Evolutionary conservation across 2,113 vertebrate species (phyloP).

Genomic region (Ophiodon elongatus): DNA sequence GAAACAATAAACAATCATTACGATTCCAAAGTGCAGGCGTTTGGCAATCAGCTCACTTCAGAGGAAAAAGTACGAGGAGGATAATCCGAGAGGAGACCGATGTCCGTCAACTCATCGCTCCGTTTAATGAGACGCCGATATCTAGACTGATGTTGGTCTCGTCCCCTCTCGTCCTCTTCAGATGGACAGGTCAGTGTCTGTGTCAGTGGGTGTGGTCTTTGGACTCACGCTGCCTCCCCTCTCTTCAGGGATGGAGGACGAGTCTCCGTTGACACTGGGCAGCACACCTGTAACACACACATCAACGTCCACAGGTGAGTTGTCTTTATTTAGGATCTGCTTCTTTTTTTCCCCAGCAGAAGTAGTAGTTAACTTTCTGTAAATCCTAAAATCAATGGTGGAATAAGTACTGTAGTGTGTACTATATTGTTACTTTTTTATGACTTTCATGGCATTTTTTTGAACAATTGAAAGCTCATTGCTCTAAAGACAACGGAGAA

Average conservation of each 20-base stretch:
- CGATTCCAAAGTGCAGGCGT: constrained; percentile 33
- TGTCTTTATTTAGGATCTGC: no score
- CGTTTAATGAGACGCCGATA: not conserved
- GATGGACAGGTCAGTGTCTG: constrained; percentile 77
- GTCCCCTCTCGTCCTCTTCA: constrained; percentile 34
- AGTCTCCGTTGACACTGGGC: constrained; percentile 60
- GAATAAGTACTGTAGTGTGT: no score
- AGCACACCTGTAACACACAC: constrained; percentile 55
- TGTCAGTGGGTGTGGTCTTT: constrained; percentile 74
- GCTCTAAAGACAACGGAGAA: no score
- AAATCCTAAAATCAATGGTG: not conserved
- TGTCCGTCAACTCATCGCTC: not conserved
- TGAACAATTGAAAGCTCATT: no score
- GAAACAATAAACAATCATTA: not conserved
- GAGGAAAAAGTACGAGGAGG: not conserved
- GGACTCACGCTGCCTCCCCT: constrained; percentile 44
- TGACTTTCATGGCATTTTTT: no score
- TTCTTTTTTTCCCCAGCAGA: no score
- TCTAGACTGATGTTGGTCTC: not conserved
- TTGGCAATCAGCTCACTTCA: constrained; percentile 30
- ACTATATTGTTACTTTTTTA: no score
- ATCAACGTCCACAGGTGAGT: no score
- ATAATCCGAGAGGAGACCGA: constrained; percentile 4
- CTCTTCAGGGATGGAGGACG: constrained; percentile 73
- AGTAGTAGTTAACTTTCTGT: not conserved